Evolutionary conservation across 2,888 invertebrate genomes (phyloP), one percentile per base, ranked within the genome.

Genomic region (Xestia rhomboidea): DNA sequence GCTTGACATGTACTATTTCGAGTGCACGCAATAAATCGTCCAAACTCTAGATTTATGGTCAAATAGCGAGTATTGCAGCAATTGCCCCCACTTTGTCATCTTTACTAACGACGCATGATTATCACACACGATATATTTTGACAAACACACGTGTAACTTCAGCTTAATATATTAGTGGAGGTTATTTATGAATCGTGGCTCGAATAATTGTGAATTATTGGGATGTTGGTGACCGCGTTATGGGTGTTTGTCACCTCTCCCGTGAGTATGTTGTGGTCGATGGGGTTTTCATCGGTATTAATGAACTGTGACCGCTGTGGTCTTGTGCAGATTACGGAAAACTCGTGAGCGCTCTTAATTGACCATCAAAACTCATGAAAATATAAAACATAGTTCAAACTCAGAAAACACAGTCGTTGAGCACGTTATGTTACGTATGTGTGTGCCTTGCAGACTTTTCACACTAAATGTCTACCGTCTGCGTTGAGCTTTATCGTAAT

Each of bases 121-220:
- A 85, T 83, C 72, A 70, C 68, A 78, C 66, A 70, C 86, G 74
- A 82, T 85, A 72, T 85, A 82, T 78, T 83, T 74, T 85, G 77
- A 77, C 82, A 85, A 83, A 83, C 74, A 73, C 62, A 72, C 38
- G 60, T 69, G 82, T 57, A 73, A 74, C 68, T 70, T 41, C 6
- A 34, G 77, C 73, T 64, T 62, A 68, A 72, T 71, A 70, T 68
- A 74, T 85, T 57, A 63, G n/a, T 67, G 30, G 27, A 41, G 46
- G 30, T 72, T 69, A 84, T 85, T 82, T 85, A 76, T 41, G 76
- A 24, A 11, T 49, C n/a, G 24, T 13, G 38, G 60, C 60, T 73
- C 13, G 38, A 77, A 71, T 68, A 5, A 57, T 72, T 34, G 69
- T 38, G 60, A 76, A 82, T 72, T 67, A 63, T 24, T 46, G 34